These are phyloP conservation scores for Himalopsyche tibetana DNA, from an alignment of 2,888 invertebrate species.

Conservation along the genomic window DNA sequence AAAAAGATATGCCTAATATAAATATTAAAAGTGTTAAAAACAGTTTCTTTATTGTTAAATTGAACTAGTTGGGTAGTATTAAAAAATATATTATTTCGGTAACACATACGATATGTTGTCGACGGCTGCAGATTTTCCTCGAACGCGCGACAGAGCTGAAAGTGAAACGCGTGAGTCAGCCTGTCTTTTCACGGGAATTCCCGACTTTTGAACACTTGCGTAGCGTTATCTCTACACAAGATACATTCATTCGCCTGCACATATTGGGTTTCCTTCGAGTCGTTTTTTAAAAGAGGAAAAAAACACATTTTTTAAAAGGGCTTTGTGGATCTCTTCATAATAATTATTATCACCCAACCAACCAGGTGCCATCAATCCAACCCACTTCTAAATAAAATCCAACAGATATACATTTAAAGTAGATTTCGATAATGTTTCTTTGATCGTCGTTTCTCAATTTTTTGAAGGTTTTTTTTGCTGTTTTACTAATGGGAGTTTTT, in stretches of 20 bases:
- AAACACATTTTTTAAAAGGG: neutral
- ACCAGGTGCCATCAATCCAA: neutral
- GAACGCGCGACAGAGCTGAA: constrained; percentile 28
- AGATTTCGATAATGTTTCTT: no score
- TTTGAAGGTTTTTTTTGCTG: no score
- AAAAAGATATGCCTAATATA: no score
- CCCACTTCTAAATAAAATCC: neutral
- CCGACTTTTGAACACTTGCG: neutral
- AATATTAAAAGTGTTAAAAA: no score
- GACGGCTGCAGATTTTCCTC: neutral
- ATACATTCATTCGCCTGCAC: neutral
- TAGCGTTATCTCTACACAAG: no score
- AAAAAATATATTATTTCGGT: no score
- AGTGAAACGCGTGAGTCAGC: constrained; percentile 31
- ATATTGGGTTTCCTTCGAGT: neutral
- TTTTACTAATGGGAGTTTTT: no score
- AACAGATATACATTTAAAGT: no score
- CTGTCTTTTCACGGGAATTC: constrained; percentile 34
- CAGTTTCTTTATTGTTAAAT: no score
- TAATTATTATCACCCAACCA: neutral
- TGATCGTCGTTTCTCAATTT: no score
- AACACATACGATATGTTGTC: neutral
- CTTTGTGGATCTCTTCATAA: neutral
- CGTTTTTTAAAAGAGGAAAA: neutral
- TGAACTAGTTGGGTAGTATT: no score